These are phyloP conservation scores for Pantala flavescens DNA, from an alignment of 1,140 invertebrate genomes.

Conservation along the genomic window DNA sequence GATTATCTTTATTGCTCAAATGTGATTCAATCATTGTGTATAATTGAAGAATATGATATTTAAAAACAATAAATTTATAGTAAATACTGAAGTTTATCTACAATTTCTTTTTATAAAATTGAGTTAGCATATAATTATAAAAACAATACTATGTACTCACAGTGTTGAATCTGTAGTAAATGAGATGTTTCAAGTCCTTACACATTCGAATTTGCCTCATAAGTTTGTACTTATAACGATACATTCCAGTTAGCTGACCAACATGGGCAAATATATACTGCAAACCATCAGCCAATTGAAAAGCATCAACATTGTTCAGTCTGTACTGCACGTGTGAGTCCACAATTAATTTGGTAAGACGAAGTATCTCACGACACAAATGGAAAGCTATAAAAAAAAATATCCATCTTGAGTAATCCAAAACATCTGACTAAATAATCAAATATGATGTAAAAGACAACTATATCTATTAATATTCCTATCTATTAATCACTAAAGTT, in stretches of 20 bases:
- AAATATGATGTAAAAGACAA: no score
- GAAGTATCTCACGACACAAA: conserved; percentile 94
- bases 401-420: neutral
- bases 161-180: conserved; percentile 99
- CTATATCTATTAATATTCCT: no score
- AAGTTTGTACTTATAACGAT: conserved; percentile 98
- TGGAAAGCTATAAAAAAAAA: conserved; percentile 72
- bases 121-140: no score
- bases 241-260: conserved; percentile 99
- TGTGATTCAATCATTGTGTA: neutral
- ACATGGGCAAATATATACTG: conserved; percentile 99
- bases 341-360: conserved; percentile 95
- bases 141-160: conserved; percentile 42
- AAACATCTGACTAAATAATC: no score
- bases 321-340: conserved; percentile 99
- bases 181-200: conserved; percentile 98
- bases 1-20: no score
- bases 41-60: neutral
- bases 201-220: conserved; percentile 99
- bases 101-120: no score
- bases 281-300: conserved; percentile 95
- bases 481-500: no score
- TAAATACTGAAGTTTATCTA: no score
- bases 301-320: conserved; percentile 98
- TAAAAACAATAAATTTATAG: no score